Base-by-base conservation (phyloP, 92 coral and sea anemone genomes). In the Epizoanthus scotinus region DNA sequence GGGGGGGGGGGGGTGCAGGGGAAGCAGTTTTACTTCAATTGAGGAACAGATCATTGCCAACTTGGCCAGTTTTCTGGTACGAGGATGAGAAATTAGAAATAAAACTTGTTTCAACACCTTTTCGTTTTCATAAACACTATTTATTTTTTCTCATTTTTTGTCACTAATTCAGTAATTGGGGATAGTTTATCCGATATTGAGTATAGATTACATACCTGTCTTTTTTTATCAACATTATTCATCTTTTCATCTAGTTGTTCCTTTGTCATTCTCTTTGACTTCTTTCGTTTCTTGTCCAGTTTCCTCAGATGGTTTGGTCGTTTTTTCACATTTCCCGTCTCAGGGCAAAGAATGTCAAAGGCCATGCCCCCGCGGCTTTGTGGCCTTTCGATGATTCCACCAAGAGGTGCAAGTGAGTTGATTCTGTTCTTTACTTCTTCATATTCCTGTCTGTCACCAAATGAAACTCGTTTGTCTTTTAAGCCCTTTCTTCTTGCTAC, bases 241-340 rank as follows among this genome's bases (percentile, higher is more conserved):
- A 93, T 84, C 73, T 96, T 96, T 64, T 91, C 87, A 3, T 91
- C 92, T 13, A 96, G 86, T 79, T 96, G 96, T 69, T 96, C 98
- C 63, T 86, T 91, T 6, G 99, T 96, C 78, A 91, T 71, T 67
- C 92, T 82, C 44, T 92, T 87, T 7, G 89, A 20, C 27, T 83
- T 89, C 81, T 71, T 91, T 82, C 88, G 83, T 71, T 93, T 71
- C 77, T 84, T 89, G 65, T 96, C 98, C 84, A 96, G 75, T 70
- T 90, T 85, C 27, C 55, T 86, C 73, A 96, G 67, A 63, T 91
- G 91, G 18, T 70, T 78, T 5, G 98, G 99, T 63, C 91, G 79
- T 77, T 93, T 93, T 74, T 93, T 96, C 50, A 90, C 90, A 65
- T 96, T 96, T 0, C 98, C 99, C 10, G 98, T 93, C 56, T 96